These are phyloP conservation scores for Misgurnus anguillicaudatus DNA, from an alignment of 2,113 vertebrate genomes.

Conservation along the genomic window DNA sequence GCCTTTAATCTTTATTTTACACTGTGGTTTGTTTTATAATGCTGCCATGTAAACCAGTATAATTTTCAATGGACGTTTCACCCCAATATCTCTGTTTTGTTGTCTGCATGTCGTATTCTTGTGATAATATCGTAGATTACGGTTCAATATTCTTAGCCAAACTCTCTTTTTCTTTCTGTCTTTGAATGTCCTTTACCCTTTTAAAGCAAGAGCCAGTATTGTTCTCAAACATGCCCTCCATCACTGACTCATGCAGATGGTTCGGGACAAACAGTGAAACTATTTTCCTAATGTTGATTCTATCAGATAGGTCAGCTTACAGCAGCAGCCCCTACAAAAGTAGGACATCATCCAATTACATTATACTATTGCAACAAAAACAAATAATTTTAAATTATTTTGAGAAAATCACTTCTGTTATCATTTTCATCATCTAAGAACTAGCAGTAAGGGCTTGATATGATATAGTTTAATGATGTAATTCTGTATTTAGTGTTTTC, in stretches of 20 bases:
- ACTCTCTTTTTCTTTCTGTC: not conserved
- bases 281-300: slow-evolving; percentile 12
- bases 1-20: slow-evolving; percentile 8
- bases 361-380: not conserved
- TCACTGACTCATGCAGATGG: slow-evolving; percentile 10
- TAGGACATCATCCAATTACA: not conserved
- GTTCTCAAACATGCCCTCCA: slow-evolving; percentile 8
- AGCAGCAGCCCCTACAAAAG: not conserved
- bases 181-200: not conserved
- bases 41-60: slow-evolving; percentile 25
- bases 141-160: not conserved
- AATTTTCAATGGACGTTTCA: slow-evolving; percentile 6
- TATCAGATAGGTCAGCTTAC: not conserved
- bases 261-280: slow-evolving; percentile 1
- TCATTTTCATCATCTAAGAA: not conserved
- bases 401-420: not conserved
- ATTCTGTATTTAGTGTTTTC: slow-evolving; percentile 2
- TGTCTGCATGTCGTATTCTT: not conserved
- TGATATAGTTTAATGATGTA: not conserved
- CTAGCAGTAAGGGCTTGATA: not conserved
- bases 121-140: not conserved
- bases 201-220: not conserved
- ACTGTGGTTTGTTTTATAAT: slow-evolving; percentile 2
- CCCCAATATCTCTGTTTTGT: not conserved
- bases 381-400: not conserved